Base-by-base conservation (phyloP, 2,113 vertebrate species). In the Echinops telfairi region DNA sequence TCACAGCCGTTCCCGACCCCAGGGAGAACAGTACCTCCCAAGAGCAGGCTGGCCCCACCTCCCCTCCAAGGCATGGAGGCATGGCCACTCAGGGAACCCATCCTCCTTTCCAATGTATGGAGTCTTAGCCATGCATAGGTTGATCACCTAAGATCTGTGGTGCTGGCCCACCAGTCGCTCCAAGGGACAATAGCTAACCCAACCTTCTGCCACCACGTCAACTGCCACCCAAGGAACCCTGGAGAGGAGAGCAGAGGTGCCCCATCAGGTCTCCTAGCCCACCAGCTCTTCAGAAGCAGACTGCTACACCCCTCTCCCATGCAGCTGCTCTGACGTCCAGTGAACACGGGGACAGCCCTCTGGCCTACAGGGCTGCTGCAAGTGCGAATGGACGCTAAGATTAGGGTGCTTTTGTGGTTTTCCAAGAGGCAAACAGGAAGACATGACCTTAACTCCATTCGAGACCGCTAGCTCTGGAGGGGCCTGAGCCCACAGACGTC, bases 381-480 rank as follows among this genome's bases (percentile, higher is more conserved):
- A 71, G 68, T 33, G 4, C 0, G 14, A 71, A 33, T 71, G 11
- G 29, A 71, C 68, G 19, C n/a, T 2, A 17, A 19, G 3, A 15
- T 31, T n/a, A 71, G 27, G 15, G 68, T 31, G 31, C 5, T 71
- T 71, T 31, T n/a, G 29, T 71, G 33, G 11, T 29, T 71, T 11
- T 17, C 0, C 2, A 1, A 47, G 20, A 38, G 14, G 14, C 10
- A 77, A 57, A 47, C 38, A 57, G 43, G 89, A 92, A 22, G 77
- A 57, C 22, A n/a, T 6, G 38, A 17, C 12, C 8, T 38, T 7
- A 6, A 40, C n/a, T 62, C 6, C 0, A 38, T 3, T 8, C 38
- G 70, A 10, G 8, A 25, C 10, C 27, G 0, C 6, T 0, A 4
- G 20, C 57, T 66, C 23, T 38, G 22, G 9, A 47, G 75, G 66